A percentile compares a stretch with the other conserved stretches of the same genome.
Evolutionary conservation across 2,888 invertebrate species (phyloP).

Genomic region (Pseudococcus longispinus): DNA sequence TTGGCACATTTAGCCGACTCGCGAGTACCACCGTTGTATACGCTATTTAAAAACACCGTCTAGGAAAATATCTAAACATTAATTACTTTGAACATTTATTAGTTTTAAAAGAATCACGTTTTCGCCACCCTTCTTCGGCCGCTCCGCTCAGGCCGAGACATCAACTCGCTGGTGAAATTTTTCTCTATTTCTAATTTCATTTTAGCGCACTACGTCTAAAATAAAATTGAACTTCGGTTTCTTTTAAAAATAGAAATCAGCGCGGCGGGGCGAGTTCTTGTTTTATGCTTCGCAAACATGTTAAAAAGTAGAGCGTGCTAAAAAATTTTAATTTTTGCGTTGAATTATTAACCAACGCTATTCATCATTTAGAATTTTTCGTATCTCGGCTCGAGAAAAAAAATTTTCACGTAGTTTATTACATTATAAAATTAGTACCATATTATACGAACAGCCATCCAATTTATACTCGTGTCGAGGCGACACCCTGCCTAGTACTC

Average conservation of each 20-base stretch:
- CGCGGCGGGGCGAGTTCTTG: not conserved
- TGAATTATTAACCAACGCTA: constrained; percentile 12
- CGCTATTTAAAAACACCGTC: constrained; percentile 19
- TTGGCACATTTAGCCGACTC: not conserved
- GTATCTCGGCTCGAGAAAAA: not conserved
- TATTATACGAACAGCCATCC: not conserved
- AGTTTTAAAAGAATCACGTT: constrained; percentile 38
- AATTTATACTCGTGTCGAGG: not conserved
- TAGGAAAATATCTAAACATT: constrained; percentile 40
- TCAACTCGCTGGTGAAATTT: not conserved
- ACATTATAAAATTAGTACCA: not conserved
- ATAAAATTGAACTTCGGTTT: constrained; percentile 44
- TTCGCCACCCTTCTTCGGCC: not conserved
- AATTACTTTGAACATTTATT: constrained; percentile 45
- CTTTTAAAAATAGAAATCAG: constrained; percentile 32
- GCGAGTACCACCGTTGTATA: not conserved
- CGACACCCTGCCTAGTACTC: not conserved
- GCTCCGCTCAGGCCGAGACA: not conserved
- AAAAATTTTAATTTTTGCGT: constrained; percentile 37
- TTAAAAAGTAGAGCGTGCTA: constrained; percentile 43
- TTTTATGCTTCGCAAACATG: constrained; percentile 35
- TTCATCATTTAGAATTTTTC: not conserved
- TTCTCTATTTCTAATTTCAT: constrained; percentile 40
- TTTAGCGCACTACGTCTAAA: constrained; percentile 41
- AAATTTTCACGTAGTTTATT: not conserved